Percentiles rank a stretch among this genome's conserved stretches.
Conservation (phyloP, 1,140 invertebrate species). For the Drosophila arizonae region DNA sequence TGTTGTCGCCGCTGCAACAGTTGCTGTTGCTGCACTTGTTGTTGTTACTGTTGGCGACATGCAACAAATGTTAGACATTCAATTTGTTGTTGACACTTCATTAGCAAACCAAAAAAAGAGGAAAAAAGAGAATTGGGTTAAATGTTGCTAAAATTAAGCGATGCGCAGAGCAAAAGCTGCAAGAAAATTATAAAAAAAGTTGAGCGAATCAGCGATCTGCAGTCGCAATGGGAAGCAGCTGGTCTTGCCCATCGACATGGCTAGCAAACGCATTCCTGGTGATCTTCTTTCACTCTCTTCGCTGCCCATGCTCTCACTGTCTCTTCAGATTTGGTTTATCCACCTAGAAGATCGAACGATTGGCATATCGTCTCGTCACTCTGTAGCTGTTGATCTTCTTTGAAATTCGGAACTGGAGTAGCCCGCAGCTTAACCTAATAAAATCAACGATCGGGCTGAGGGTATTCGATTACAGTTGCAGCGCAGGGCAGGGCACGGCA, state of each 20-base stretch:
- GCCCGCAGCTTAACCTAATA: conserved; percentile 67
- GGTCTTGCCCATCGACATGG: background rate
- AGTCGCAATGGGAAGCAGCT: conserved; percentile 1
- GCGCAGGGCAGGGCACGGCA: conserved; percentile 28
- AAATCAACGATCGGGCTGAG: conserved; percentile 54
- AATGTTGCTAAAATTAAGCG: conserved; percentile 80
- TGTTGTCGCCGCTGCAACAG: conserved; percentile 8
- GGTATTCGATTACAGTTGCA: conserved; percentile 60
- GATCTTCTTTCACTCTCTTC: too few relatives aligned
- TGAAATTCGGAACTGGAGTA: conserved; percentile 1
- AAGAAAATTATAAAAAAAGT: conserved; percentile 2
- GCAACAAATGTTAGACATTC: conserved; percentile 81
- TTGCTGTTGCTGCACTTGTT: conserved; percentile 10
- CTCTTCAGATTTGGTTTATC: too few relatives aligned
- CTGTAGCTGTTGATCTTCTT: background rate
- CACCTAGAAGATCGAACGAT: too few relatives aligned
- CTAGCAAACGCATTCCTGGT: too few relatives aligned
- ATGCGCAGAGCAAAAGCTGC: conserved; percentile 51
- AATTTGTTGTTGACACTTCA: conserved; percentile 81
- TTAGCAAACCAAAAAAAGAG: conserved; percentile 68
- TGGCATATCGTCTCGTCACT: too few relatives aligned
- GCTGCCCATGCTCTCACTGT: too few relatives aligned
- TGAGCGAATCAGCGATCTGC: conserved; percentile 4
- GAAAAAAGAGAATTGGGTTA: conserved; percentile 49
- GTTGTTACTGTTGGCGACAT: conserved; percentile 60